phyloP scores from a whole-genome alignment of 2,888 invertebrate species.

The Drosophila mulleri region DNA sequence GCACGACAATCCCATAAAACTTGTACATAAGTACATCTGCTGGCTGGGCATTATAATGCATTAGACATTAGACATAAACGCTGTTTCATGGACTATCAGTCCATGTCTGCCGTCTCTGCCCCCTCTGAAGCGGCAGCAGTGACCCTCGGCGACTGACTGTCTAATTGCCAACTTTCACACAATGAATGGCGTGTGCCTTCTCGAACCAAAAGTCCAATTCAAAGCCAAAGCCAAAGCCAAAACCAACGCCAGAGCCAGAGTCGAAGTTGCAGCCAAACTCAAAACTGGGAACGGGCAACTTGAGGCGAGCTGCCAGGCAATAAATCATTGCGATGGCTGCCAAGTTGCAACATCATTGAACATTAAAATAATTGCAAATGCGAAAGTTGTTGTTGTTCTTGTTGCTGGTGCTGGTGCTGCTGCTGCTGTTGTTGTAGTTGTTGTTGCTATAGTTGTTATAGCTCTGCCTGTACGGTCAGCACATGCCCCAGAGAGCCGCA shows the following conservation, averaged over 20 bases:
- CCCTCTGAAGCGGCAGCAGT: background rate
- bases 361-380: conserved; percentile 75
- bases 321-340: conserved; percentile 71
- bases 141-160: conserved; percentile 17
- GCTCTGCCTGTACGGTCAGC: conserved; percentile 47
- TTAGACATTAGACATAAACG: conserved; percentile 60
- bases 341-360: conserved; percentile 75
- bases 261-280: conserved; percentile 34
- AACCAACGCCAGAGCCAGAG: conserved; percentile 13
- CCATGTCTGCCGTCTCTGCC: background rate
- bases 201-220: background rate
- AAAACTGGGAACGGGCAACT: conserved; percentile 28
- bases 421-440: background rate
- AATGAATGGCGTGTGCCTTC: conserved; percentile 40
- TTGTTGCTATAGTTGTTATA: conserved; percentile 6
- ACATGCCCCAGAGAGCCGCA: conserved; percentile 37
- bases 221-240: conserved; percentile 17
- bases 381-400: conserved; percentile 52
- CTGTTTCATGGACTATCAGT: conserved; percentile 61
- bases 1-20: conserved; percentile 56
- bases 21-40: conserved; percentile 49
- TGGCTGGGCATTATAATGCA: conserved; percentile 62
- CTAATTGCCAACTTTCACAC: conserved; percentile 70
- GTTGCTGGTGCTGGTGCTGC: background rate
- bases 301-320: conserved; percentile 35